These are phyloP conservation scores for Apoderus coryli DNA, from an alignment of 2,888 invertebrate species.

Conservation along the genomic window DNA sequence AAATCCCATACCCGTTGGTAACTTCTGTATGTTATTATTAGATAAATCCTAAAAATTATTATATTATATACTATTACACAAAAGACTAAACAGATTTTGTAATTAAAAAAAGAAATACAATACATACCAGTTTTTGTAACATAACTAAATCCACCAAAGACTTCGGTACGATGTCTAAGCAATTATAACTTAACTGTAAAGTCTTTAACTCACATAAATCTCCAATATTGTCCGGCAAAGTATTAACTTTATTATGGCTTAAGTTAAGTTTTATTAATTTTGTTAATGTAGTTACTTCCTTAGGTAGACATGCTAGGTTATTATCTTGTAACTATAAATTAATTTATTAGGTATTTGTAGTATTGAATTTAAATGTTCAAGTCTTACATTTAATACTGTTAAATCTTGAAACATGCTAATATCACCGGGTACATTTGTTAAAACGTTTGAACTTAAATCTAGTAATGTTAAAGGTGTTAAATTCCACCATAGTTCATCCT, in stretches of 20 bases:
- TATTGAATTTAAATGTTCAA: not conserved
- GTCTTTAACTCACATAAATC: conserved; percentile 52
- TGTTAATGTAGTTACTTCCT: conserved; percentile 55
- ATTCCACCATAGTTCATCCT: conserved; percentile 63
- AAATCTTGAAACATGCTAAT: conserved; percentile 53
- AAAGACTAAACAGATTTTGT: not conserved
- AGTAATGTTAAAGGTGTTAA: conserved; percentile 60
- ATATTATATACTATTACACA: too few relatives aligned
- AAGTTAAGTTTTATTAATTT: conserved; percentile 52
- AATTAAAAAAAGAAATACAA: not conserved
- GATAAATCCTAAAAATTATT: conserved; percentile 53
- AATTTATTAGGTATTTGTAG: conserved; percentile 1
- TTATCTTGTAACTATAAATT: conserved; percentile 72
- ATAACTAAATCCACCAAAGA: conserved; percentile 66
- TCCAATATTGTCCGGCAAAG: conserved; percentile 50
- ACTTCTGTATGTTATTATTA: conserved; percentile 51
- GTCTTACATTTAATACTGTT: conserved; percentile 50
- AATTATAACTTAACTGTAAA: conserved; percentile 63
- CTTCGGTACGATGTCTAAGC: conserved; percentile 48
- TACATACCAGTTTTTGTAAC: conserved; percentile 58
- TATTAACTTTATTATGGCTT: conserved; percentile 50
- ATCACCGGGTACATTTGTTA: conserved; percentile 47
- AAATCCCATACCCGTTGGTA: conserved; percentile 75
- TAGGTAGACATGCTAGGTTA: conserved; percentile 53
- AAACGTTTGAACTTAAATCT: conserved; percentile 61